These are phyloP conservation scores for Xiphophorus hellerii DNA, from an alignment of 2,113 vertebrate species.

Conservation along the genomic window DNA sequence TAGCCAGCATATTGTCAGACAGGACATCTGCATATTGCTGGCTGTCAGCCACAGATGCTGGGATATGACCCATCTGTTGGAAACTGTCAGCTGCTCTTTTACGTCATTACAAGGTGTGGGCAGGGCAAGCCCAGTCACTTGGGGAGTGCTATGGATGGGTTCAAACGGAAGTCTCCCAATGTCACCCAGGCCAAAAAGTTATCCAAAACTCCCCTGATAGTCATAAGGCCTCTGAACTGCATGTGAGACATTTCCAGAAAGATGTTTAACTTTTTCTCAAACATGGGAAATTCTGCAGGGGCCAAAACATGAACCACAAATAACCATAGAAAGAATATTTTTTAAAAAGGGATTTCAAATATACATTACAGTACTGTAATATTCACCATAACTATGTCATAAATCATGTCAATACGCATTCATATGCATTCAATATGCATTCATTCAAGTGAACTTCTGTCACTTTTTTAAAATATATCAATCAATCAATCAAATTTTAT, in stretches of 20 bases:
- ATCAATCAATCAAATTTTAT: too few species aligned
- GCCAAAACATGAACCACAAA: not conserved
- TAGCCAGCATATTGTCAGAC: slow-evolving; percentile 12
- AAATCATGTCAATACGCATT: not conserved
- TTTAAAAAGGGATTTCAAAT: too few species aligned
- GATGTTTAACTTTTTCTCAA: not conserved
- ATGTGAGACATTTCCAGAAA: not conserved
- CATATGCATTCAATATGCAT: not conserved
- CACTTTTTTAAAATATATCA: not conserved
- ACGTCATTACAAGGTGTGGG: slow-evolving; percentile 29
- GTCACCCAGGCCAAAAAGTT: slow-evolving; percentile 4
- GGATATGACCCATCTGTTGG: slow-evolving; percentile 29
- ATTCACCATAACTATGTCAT: too few species aligned
- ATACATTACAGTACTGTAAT: too few species aligned
- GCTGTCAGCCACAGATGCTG: slow-evolving; percentile 29
- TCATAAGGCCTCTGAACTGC: not conserved
- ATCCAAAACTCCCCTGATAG: slow-evolving; percentile 11
- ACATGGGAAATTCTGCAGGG: slow-evolving; percentile 13
- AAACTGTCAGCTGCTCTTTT: slow-evolving; percentile 24
- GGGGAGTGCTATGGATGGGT: slow-evolving; percentile 11
- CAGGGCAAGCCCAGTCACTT: slow-evolving; percentile 6
- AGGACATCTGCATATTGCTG: slow-evolving; percentile 39
- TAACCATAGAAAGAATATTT: not conserved
- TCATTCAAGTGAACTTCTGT: not conserved
- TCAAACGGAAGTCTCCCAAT: slow-evolving; percentile 15